phyloP scores from a whole-genome alignment of 2,797 vertebrate genomes.

The Pangasius macronema region DNA sequence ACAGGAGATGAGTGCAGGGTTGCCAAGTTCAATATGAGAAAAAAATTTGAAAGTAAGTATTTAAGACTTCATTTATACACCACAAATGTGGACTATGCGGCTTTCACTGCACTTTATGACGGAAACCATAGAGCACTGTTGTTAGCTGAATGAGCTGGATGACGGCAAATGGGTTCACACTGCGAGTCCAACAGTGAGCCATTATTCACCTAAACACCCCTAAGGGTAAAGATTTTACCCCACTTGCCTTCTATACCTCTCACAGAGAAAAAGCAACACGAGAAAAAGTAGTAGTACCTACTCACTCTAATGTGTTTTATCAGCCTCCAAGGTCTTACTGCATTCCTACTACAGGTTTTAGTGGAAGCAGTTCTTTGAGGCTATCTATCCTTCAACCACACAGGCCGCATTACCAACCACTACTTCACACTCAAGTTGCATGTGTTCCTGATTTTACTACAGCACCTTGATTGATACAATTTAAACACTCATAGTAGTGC shows the following conservation, averaged over 20 bases:
- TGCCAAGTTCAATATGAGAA: background rate
- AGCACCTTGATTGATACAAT: background rate
- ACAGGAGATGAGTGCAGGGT: background rate
- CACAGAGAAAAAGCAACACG: background rate
- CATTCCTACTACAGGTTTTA: constrained; percentile 12
- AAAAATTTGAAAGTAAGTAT: background rate
- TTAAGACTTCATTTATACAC: background rate
- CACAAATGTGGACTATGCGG: background rate
- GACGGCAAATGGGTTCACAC: constrained; percentile 13
- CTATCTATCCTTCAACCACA: background rate
- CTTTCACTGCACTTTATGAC: constrained; percentile 2
- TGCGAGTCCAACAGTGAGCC: background rate
- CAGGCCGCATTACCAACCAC: background rate
- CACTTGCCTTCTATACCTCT: background rate
- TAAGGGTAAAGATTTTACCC: background rate
- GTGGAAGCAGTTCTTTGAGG: background rate
- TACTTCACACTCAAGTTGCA: background rate
- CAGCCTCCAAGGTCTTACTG: constrained; percentile 1
- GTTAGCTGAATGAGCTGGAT: background rate
- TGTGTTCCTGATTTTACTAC: background rate
- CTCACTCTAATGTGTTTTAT: background rate
- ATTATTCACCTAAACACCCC: constrained; percentile 7
- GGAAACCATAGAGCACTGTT: background rate
- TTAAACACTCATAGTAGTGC: background rate
- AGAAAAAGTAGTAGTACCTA: background rate